Evolutionary conservation across 2,113 vertebrate genomes (phyloP).

Genomic region (Trichechus manatus): DNA sequence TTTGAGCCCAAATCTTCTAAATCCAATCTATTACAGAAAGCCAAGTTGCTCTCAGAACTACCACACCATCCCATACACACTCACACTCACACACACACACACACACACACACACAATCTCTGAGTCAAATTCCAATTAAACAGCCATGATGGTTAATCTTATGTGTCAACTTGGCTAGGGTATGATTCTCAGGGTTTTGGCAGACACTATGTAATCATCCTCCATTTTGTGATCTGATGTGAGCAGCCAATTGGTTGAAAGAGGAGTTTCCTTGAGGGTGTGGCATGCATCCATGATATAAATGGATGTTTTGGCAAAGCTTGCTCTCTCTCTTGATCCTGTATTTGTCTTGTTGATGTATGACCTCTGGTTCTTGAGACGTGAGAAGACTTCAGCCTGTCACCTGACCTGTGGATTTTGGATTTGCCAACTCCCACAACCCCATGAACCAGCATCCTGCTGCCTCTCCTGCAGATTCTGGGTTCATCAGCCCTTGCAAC

Average conservation of each 20-base stretch:
- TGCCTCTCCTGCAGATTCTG: background rate
- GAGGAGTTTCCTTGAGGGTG: background rate
- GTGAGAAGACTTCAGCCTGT: background rate
- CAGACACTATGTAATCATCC: background rate
- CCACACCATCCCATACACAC: background rate
- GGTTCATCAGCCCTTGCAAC: background rate
- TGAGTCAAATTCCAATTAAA: slow-evolving; percentile 13
- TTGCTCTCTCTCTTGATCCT: background rate
- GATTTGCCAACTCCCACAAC: background rate
- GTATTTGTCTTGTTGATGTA: background rate
- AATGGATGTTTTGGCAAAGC: background rate
- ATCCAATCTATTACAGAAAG: background rate
- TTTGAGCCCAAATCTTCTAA: background rate
- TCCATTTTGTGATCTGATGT: background rate
- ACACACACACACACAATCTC: background rate
- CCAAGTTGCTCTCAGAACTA: background rate
- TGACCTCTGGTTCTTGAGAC: background rate
- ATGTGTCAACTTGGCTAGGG: background rate
- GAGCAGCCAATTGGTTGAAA: background rate
- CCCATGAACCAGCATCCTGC: background rate
- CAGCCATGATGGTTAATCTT: background rate
- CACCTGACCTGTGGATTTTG: background rate
- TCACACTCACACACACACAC: background rate
- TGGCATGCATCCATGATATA: background rate
- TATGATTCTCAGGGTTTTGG: background rate